Evolutionary conservation across 2,888 invertebrate genomes (phyloP).

Genomic region (Diarsia mendica): DNA sequence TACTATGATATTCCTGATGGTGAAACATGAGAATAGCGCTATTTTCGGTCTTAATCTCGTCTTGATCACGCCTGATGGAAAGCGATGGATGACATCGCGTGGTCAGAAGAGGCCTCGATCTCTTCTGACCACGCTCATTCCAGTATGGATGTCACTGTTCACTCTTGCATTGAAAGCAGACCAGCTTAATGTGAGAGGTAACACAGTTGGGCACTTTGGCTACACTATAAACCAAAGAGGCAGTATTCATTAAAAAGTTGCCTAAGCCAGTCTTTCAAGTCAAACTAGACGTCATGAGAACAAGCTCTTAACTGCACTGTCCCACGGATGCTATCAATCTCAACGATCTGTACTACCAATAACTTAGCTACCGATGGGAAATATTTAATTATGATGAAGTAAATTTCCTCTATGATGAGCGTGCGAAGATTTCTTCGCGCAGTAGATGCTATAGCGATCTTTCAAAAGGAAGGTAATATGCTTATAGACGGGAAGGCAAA

Average conservation of each 20-base stretch:
- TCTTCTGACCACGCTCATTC: too few relatives aligned
- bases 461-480: background rate
- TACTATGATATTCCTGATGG: background rate
- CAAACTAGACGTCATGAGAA: background rate
- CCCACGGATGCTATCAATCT: slow-evolving; percentile 46
- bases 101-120: too few relatives aligned
- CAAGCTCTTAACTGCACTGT: slow-evolving; percentile 11
- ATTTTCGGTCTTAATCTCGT: too few relatives aligned
- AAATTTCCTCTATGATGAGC: slow-evolving; percentile 28
- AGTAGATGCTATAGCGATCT: background rate
- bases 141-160: too few relatives aligned
- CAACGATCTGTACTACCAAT: slow-evolving; percentile 17
- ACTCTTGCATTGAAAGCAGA: too few relatives aligned
- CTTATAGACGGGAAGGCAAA: background rate
- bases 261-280: slow-evolving; percentile 1
- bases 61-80: too few relatives aligned
- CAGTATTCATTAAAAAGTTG: background rate
- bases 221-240: background rate
- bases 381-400: slow-evolving; percentile 24
- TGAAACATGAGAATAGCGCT: background rate
- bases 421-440: slow-evolving; percentile 16
- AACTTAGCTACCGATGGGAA: slow-evolving; percentile 27
- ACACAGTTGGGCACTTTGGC: too few relatives aligned
- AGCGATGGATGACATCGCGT: too few relatives aligned
- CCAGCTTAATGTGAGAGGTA: too few relatives aligned